Base-by-base conservation (phyloP, 1,140 invertebrate species). In the Scaptomyza pallida region DNA sequence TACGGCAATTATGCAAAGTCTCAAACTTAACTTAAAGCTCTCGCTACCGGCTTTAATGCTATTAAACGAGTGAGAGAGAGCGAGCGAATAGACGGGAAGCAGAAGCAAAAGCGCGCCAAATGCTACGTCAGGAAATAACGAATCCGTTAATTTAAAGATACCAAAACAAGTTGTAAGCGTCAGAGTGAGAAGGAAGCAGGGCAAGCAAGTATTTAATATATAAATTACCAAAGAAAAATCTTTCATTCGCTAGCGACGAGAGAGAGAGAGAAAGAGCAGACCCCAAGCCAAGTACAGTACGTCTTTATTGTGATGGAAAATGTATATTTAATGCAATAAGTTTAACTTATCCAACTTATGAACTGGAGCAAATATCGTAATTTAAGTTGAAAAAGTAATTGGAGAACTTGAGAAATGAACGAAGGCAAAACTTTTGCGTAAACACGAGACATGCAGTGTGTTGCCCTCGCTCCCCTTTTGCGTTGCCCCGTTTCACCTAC, bases 101-200 rank as follows among this genome's bases (percentile, higher is more conserved):
- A 23, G n/a, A n/a, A n/a, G 3, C 57, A 71, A 71, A 71, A 71
- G 61, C 61, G 61, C 68, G 68, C 68, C 61, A 71, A 71, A 40
- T 50, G 30, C 61, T 26, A 71, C 52, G 61, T 71, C 68, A 65
- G 45, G 35, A 40, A 65, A 23, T 59, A 59, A 26, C 16, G 37
- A 51, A 43, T 44, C 61, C 45, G 68, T 71, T 59, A 71, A 71
- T 65, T 64, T 19, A 59, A 57, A 70, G 41, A 13, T 33, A 12
- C 44, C 55, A 65, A 65, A n/a, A 71, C 60, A 50, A 63, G 52
- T 57, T 71, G 21, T 23, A 30, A 30, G 23, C n/a, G n/a, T n/a
- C n/a, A n/a, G n/a, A n/a, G n/a, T n/a, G 9, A 8, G 26, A 9
- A 30, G 26, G 5, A 15, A 44, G 16, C 15, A 37, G 30, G n/a